These are phyloP conservation scores for Xestia c-nigrum DNA, from an alignment of 2,888 invertebrate species.

Conservation along the genomic window DNA sequence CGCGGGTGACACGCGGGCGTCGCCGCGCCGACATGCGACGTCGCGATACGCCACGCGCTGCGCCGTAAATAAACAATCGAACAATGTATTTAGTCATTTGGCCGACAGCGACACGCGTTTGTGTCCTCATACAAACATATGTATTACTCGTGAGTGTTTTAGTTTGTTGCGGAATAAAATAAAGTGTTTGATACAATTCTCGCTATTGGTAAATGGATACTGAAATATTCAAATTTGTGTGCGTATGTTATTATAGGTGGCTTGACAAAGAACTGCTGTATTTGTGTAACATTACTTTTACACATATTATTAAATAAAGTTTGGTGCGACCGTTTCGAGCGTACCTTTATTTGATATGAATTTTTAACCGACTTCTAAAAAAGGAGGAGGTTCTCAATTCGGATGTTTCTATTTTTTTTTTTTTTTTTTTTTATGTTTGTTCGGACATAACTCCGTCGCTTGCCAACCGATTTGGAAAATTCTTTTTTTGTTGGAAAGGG, in stretches of 20 bases:
- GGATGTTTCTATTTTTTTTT: too few relatives aligned
- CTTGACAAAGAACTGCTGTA: not conserved
- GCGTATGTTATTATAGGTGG: not conserved
- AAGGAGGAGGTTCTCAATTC: too few relatives aligned
- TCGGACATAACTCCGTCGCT: too few relatives aligned
- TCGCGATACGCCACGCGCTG: not conserved
- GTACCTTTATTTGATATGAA: not conserved
- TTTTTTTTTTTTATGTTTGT: too few relatives aligned
- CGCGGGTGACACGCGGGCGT: constrained; percentile 25
- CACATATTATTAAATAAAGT: not conserved
- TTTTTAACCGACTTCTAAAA: too few relatives aligned
- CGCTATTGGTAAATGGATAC: constrained; percentile 12
- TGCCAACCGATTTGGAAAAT: too few relatives aligned
- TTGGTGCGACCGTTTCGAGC: not conserved
- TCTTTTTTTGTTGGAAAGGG: too few relatives aligned
- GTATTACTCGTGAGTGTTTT: constrained; percentile 49
- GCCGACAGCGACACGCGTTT: constrained; percentile 50
- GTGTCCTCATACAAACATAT: constrained; percentile 51
- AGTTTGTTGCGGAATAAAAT: constrained; percentile 51
- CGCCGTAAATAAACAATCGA: constrained; percentile 56
- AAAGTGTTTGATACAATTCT: constrained; percentile 28
- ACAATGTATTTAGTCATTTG: constrained; percentile 63
- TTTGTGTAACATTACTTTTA: not conserved
- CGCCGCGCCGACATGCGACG: constrained; percentile 43
- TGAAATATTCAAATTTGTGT: constrained; percentile 21